phyloP scores from a whole-genome alignment of 2,888 invertebrate genomes.

The Campaea margaritaria region DNA sequence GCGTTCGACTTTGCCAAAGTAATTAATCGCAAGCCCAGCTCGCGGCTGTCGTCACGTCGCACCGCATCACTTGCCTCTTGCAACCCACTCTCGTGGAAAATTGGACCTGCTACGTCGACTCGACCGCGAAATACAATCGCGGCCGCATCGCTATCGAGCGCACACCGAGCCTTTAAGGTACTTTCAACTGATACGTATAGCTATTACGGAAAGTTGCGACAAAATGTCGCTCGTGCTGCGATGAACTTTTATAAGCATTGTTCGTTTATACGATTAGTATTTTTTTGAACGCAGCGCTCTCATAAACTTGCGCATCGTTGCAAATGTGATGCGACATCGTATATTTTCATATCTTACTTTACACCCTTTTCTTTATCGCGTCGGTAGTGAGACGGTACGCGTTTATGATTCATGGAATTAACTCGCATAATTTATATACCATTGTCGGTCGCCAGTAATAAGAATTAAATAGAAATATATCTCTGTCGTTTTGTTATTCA shows the following conservation, averaged over 20 bases:
- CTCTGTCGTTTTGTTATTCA: slow-evolving; percentile 84
- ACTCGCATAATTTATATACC: slow-evolving; percentile 68
- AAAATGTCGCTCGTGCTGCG: neutral
- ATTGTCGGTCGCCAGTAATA: slow-evolving; percentile 75
- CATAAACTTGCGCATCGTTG: too few relatives aligned
- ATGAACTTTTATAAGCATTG: too few relatives aligned
- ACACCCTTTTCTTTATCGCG: slow-evolving; percentile 45
- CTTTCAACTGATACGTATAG: neutral
- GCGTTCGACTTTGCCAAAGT: slow-evolving; percentile 73
- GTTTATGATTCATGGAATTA: slow-evolving; percentile 62
- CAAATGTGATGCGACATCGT: neutral
- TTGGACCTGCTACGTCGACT: slow-evolving; percentile 70
- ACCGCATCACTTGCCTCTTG: slow-evolving; percentile 70
- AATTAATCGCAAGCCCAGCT: slow-evolving; percentile 73
- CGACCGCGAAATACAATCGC: slow-evolving; percentile 69
- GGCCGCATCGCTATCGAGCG: slow-evolving; percentile 32
- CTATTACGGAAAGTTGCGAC: neutral
- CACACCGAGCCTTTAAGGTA: slow-evolving; percentile 11
- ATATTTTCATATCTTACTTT: slow-evolving; percentile 4
- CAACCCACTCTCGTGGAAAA: slow-evolving; percentile 75
- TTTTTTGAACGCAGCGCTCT: neutral
- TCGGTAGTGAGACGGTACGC: slow-evolving; percentile 32
- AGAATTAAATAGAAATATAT: slow-evolving; percentile 83
- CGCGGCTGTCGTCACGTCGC: slow-evolving; percentile 76
- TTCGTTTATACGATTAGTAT: too few relatives aligned